phyloP scores from a whole-genome alignment of 2,113 vertebrate genomes.

The Turdus rufiventris region DNA sequence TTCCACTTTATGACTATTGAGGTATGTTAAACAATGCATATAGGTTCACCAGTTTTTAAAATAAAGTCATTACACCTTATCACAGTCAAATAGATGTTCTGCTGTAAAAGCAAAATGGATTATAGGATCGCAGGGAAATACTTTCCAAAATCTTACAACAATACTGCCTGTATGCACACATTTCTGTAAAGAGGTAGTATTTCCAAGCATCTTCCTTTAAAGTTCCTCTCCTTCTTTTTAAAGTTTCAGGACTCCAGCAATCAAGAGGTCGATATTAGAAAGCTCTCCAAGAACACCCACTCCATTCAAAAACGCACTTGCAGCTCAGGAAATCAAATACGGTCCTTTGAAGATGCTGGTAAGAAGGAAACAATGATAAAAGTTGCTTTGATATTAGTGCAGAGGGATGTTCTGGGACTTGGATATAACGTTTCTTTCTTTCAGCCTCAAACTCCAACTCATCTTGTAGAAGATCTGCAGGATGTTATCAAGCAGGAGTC shows the following conservation, averaged over 20 bases:
- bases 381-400: slow-evolving; percentile 5
- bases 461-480: slow-evolving; percentile 84
- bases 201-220: neutral
- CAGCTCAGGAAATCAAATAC: slow-evolving; percentile 91
- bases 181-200: neutral
- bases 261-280: slow-evolving; percentile 91
- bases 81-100: neutral
- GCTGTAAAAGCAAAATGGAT: neutral
- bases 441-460: slow-evolving; percentile 83
- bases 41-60: neutral
- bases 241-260: slow-evolving; percentile 93
- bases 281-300: slow-evolving; percentile 91
- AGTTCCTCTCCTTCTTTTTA: slow-evolving; percentile 41
- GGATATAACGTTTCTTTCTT: slow-evolving; percentile 47
- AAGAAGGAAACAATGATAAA: slow-evolving; percentile 66
- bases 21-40: neutral
- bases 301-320: slow-evolving; percentile 89
- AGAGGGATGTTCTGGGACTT: slow-evolving; percentile 32
- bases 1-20: neutral
- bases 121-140: neutral
- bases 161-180: neutral
- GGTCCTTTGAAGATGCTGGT: slow-evolving; percentile 92
- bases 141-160: neutral
- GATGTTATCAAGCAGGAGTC: slow-evolving; percentile 94
- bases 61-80: neutral